These are phyloP conservation scores for Machimus atricapillus DNA, from an alignment of 2,888 invertebrate species.

Conservation along the genomic window DNA sequence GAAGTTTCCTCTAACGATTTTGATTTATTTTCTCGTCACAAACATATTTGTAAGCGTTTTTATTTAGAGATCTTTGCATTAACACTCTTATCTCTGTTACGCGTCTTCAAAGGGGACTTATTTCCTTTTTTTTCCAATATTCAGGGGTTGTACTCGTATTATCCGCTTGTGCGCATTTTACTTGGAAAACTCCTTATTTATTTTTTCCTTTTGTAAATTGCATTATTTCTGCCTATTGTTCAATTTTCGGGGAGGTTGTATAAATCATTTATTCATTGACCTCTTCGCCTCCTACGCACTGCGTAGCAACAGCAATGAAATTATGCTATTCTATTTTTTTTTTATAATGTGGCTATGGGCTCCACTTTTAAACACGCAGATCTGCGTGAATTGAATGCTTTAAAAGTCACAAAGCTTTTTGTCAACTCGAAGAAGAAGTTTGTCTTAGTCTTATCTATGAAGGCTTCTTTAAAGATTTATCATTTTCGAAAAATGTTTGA, in stretches of 20 bases:
- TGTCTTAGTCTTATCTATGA: not conserved
- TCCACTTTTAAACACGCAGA: not conserved
- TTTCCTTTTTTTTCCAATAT: not conserved
- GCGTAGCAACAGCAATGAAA: not conserved
- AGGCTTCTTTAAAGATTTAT: not conserved
- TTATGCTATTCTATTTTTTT: not conserved
- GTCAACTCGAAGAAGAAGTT: not conserved
- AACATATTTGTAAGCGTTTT: not conserved
- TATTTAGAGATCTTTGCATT: not conserved
- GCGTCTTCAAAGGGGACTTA: not conserved
- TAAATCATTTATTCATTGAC: not conserved
- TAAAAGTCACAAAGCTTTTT: not conserved
- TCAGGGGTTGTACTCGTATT: not conserved
- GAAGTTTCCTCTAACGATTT: not conserved
- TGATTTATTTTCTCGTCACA: not conserved
- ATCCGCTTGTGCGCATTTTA: not conserved
- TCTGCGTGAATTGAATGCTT: not conserved
- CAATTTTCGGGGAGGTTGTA: not conserved
- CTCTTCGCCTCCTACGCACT: not conserved
- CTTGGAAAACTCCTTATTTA: not conserved
- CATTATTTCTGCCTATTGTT: not conserved
- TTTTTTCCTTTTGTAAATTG: not conserved
- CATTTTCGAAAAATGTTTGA: not conserved
- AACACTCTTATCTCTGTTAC: not conserved
- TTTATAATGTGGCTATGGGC: not conserved